These are phyloP conservation scores for Cygnus buccinator DNA, from an alignment of 2,113 vertebrate species.

Conservation along the genomic window DNA sequence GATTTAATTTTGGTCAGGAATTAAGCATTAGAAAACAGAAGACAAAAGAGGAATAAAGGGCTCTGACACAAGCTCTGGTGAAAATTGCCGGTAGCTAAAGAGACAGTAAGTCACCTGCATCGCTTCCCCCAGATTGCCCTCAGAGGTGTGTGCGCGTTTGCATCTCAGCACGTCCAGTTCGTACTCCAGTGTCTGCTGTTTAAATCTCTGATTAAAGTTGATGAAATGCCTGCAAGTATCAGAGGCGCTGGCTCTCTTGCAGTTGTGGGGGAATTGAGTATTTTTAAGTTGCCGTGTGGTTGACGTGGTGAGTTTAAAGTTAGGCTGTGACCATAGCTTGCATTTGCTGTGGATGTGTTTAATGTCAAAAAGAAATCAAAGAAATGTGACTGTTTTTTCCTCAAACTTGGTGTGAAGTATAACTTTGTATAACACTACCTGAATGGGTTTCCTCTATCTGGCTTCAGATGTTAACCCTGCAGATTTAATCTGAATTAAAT, in stretches of 20 bases:
- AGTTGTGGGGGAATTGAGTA: not conserved
- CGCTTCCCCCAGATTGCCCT: not conserved
- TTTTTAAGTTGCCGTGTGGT: not conserved
- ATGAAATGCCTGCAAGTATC: not conserved
- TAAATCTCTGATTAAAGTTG: not conserved
- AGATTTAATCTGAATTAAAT: not conserved
- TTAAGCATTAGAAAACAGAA: not conserved
- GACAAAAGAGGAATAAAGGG: not conserved
- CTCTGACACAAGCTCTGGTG: not conserved
- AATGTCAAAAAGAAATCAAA: not conserved
- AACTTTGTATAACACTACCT: not conserved
- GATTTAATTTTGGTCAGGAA: conserved; percentile 4
- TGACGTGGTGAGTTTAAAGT: not conserved
- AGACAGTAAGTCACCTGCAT: not conserved
- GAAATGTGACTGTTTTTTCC: not conserved
- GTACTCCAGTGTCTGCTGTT: not conserved
- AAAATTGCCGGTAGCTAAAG: not conserved
- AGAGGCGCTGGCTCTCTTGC: not conserved
- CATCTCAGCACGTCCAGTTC: not conserved
- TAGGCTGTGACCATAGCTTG: not conserved
- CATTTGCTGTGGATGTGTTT: not conserved
- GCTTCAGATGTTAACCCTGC: not conserved
- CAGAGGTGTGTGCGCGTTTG: not conserved
- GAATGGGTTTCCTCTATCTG: not conserved
- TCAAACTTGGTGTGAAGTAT: not conserved